Evolutionary conservation across 2,113 vertebrate genomes (phyloP), one percentile per base, ranked within the genome.

Genomic region (Ptychochromis oligacanthus): DNA sequence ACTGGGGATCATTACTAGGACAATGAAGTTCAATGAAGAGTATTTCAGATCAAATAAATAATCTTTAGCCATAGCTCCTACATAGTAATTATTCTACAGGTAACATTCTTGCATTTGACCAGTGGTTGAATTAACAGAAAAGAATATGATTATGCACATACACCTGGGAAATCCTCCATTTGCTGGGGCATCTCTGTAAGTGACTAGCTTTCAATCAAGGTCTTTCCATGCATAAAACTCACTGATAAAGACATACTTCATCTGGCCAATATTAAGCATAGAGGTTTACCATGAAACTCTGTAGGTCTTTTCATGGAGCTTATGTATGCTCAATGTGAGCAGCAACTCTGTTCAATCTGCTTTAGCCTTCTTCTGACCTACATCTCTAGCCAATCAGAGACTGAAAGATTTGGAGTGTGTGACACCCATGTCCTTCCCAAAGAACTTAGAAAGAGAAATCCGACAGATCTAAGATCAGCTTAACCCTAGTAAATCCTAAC

Each of bases 361-460:
- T 75, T 87, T 77, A 87, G 76, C 82, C 64, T 87, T 83, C 77
- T 82, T 80, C 54, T 92, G 94, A 94, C 92, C 91, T 91, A 92
- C 64, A 92, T 93, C 75, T 80, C 20, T 22, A 81, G 54, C 85
- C 85, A 90, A 90, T 90, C 84, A 88, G 58, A 81, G 80, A 59
- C 5, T 10, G 40, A 76, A 80, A 75, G 54, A 88, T 87, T 89
- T 82, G 64, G 64, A 86, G 52, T 83, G 77, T 76, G 65, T 5
- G 34, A 84, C 80, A 87, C 60, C 60, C 56, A n/a, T 67, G 75
- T 78, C 82, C 84, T 85, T 87, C 57, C 77, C 55, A 85, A 64
- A 85, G 81, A 75, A 84, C 85, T 88, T 75, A 82, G 34, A 78
- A 87, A 82, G 67, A 83, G 43, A 92, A 90, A 92, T 91, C 85